These are phyloP conservation scores for Tiliacea citrago DNA, from an alignment of 2,888 invertebrate species.

Conservation along the genomic window DNA sequence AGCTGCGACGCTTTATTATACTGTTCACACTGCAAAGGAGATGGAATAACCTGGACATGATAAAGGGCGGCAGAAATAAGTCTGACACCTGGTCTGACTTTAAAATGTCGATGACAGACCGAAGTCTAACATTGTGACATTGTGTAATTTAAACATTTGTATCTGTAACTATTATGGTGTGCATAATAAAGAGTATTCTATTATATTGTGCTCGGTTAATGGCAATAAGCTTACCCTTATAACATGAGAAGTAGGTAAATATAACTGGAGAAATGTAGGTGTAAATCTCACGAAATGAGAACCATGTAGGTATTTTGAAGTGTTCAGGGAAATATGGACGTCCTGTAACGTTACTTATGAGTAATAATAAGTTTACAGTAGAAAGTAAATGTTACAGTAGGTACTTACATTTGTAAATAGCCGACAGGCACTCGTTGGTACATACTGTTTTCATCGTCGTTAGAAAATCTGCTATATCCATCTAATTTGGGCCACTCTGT, in stretches of 20 bases:
- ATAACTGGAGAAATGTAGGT: no score
- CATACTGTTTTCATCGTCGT: conserved; percentile 71
- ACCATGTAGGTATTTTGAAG: not conserved
- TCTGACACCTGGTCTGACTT: not conserved
- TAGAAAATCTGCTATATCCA: conserved; percentile 81
- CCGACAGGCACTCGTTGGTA: conserved; percentile 79
- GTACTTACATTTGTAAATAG: conserved; percentile 83
- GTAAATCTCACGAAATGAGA: no score
- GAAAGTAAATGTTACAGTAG: not conserved
- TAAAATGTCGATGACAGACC: not conserved
- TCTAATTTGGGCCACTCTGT: conserved; percentile 91
- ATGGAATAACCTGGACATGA: not conserved
- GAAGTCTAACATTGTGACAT: not conserved
- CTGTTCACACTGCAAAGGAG: conserved; percentile 92
- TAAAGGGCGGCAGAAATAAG: not conserved
- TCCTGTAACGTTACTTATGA: not conserved
- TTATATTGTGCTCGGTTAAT: not conserved
- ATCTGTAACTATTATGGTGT: no score
- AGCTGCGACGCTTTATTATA: conserved; percentile 94
- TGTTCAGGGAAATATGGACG: not conserved
- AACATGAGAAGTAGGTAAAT: not conserved
- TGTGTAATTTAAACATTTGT: no score
- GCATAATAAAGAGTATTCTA: no score
- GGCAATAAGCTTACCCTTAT: not conserved
- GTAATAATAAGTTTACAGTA: not conserved